These are phyloP conservation scores for Aphidoletes aphidimyza DNA, from an alignment of 2,888 invertebrate genomes.

Conservation along the genomic window DNA sequence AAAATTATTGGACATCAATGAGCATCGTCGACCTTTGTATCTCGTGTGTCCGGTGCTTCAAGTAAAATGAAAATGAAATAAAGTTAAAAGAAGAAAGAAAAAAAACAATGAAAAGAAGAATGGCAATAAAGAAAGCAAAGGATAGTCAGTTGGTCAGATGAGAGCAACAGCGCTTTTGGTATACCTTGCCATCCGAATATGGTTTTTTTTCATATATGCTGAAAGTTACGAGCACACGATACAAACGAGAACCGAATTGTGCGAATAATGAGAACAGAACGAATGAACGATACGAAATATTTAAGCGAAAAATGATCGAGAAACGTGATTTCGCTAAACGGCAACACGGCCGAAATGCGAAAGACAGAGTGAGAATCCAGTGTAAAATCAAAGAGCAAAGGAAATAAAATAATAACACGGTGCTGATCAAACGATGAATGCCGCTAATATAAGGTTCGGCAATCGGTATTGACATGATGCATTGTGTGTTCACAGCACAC, in stretches of 20 bases:
- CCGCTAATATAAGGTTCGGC: slow-evolving; percentile 48
- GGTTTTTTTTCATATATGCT: not conserved
- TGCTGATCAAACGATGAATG: slow-evolving; percentile 53
- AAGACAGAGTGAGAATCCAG: not conserved
- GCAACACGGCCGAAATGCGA: not conserved
- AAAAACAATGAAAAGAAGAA: slow-evolving; percentile 39
- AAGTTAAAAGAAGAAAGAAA: not conserved
- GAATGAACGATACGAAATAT: not conserved
- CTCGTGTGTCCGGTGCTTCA: not conserved
- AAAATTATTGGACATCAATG: slow-evolving; percentile 12
- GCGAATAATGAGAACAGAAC: not conserved
- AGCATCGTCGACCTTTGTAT: slow-evolving; percentile 5
- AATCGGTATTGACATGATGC: slow-evolving; percentile 19
- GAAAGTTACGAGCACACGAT: not conserved
- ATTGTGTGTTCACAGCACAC: not conserved
- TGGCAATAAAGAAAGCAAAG: not conserved
- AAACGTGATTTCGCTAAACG: slow-evolving; percentile 35
- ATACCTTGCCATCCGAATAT: slow-evolving; percentile 12
- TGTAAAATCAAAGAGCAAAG: slow-evolving; percentile 2
- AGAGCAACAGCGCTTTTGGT: not conserved
- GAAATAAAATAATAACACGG: slow-evolving; percentile 54
- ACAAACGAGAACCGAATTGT: not conserved
- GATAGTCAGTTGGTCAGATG: not conserved
- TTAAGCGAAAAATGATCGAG: slow-evolving; percentile 28
- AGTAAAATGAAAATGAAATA: not conserved